Percentiles rank a stretch among this genome's conserved stretches.
Conservation (phyloP, 2,113 vertebrate genomes). For the Anoplopoma fimbria region DNA sequence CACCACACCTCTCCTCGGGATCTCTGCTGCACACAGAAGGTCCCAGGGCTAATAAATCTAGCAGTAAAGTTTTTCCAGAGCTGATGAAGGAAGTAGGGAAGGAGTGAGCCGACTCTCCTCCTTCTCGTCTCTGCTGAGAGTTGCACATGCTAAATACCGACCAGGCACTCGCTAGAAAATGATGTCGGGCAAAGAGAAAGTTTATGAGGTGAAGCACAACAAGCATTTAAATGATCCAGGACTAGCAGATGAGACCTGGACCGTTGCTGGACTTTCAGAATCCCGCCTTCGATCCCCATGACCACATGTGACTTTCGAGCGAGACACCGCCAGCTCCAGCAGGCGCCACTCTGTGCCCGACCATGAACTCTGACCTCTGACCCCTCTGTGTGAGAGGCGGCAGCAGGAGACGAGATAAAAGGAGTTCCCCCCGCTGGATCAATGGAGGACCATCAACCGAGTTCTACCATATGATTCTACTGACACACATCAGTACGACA, state of each 20-base stretch:
- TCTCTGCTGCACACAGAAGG: background rate
- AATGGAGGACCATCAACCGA: background rate
- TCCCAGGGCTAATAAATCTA: background rate
- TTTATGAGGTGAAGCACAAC: too few species aligned
- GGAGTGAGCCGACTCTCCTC: too few species aligned
- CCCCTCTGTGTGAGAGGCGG: constrained; percentile 16
- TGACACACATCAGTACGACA: background rate
- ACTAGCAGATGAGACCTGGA: too few species aligned
- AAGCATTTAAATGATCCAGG: too few species aligned
- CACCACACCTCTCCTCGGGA: background rate
- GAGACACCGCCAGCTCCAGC: background rate
- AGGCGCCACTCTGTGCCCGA: constrained; percentile 16
- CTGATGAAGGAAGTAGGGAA: too few species aligned
- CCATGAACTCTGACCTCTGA: constrained; percentile 49
- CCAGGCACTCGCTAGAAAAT: too few species aligned
- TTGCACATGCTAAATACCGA: too few species aligned
- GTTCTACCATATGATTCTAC: background rate
- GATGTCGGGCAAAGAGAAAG: too few species aligned
- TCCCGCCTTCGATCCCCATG: background rate
- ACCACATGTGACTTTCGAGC: constrained; percentile 15
- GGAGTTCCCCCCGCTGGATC: constrained; percentile 27
- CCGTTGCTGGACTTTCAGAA: too few species aligned
- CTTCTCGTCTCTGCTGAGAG: too few species aligned
- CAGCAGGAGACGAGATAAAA: constrained; percentile 44
- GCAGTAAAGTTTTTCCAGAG: too few species aligned